Percentiles rank a stretch among this genome's conserved stretches.
Evolutionary conservation across 2,113 vertebrate genomes (phyloP).

Genomic region (Elaphurus davidianus): DNA sequence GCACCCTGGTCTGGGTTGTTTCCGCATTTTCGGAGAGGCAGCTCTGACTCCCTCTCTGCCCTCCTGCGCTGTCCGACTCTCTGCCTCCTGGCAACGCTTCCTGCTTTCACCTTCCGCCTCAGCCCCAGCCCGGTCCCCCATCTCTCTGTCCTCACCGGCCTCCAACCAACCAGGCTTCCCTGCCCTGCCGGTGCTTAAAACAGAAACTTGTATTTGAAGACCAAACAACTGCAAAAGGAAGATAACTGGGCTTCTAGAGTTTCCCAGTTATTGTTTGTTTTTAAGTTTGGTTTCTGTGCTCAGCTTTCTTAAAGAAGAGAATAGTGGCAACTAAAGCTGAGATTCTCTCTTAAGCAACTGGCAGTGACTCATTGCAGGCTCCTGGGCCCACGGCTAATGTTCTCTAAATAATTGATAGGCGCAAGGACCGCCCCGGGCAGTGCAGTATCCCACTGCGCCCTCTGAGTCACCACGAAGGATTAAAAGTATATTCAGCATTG

Average conservation of each 20-base stretch:
- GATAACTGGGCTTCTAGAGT: not conserved
- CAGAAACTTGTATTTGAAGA: not conserved
- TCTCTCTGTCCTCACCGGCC: not conserved
- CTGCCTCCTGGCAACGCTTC: not conserved
- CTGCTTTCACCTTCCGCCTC: not conserved
- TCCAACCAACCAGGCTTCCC: not conserved
- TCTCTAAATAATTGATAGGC: slow-evolving; percentile 27
- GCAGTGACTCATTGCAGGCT: slow-evolving; percentile 15
- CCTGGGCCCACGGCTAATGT: not conserved
- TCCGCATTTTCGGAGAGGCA: not conserved
- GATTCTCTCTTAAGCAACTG: not conserved
- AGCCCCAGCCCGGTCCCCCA: not conserved
- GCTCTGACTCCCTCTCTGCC: not conserved
- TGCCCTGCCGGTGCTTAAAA: not conserved
- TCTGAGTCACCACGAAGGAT: slow-evolving; percentile 29
- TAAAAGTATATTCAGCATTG: not conserved
- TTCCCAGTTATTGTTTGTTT: not conserved
- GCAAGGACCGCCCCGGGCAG: not conserved
- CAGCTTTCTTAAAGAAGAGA: slow-evolving; percentile 5
- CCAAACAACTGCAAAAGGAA: not conserved
- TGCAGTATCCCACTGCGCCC: fast-evolving
- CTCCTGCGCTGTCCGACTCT: not conserved
- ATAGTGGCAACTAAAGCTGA: not conserved
- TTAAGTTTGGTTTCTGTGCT: not conserved
- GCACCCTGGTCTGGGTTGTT: not conserved